Conservation (phyloP, 2,888 invertebrate genomes). For the Tetheella fluctuosa region DNA sequence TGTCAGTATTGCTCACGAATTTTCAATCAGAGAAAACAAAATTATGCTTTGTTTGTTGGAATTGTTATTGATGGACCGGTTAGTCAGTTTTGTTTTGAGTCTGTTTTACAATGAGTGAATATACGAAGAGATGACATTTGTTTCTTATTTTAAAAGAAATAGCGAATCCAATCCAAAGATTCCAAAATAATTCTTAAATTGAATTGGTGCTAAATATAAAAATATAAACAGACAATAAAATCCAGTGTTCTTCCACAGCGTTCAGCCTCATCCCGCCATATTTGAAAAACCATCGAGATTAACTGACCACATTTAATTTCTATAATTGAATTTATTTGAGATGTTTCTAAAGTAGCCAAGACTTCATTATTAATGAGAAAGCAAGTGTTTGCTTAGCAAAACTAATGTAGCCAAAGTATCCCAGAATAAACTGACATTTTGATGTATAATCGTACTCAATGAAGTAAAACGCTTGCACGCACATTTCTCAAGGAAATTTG, state of each 20-base stretch:
- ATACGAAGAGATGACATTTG: too few species aligned
- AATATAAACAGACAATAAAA: too few species aligned
- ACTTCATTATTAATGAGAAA: background rate
- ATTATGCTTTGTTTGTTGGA: slow-evolving; percentile 1
- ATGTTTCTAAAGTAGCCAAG: background rate
- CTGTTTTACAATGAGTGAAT: background rate
- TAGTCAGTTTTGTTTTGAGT: background rate
- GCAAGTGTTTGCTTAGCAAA: slow-evolving; percentile 4
- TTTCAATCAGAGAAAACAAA: background rate
- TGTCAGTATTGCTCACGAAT: slow-evolving; percentile 4
- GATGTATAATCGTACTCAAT: slow-evolving; percentile 38
- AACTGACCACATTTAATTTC: background rate
- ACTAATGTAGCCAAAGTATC: slow-evolving; percentile 1
- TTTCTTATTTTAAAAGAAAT: too few species aligned
- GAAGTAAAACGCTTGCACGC: slow-evolving; percentile 29
- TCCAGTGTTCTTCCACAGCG: too few species aligned
- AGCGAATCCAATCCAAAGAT: too few species aligned
- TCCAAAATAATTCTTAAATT: too few species aligned
- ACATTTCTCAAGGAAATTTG: slow-evolving; percentile 51
- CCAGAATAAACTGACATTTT: slow-evolving; percentile 29
- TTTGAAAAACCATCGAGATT: background rate
- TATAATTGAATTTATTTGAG: background rate
- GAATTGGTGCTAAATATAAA: too few species aligned
- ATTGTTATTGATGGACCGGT: background rate
- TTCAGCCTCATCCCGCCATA: too few species aligned